Evolutionary conservation across 2,888 invertebrate genomes (phyloP), one percentile per base, ranked within the genome.

Genomic region (Phragmatobia fuliginosa): DNA sequence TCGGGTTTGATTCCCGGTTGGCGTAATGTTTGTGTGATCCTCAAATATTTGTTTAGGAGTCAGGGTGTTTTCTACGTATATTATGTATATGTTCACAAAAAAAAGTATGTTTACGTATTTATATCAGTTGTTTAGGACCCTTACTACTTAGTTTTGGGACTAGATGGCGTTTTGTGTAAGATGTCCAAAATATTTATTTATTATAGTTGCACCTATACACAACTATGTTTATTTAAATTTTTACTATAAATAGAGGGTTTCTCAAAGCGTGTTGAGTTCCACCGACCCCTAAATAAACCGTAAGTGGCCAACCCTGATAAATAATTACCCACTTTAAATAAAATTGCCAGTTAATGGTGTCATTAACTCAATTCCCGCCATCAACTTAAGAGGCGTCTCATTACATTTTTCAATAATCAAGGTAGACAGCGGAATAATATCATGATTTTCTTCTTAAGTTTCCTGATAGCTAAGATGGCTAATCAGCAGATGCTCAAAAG

Each of bases 281-380:
- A 16, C 41, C 32, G n/a, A n/a, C 36, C 21, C 59, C 58, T 59
- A 56, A 41, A 32, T 41, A 59, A 66, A 33, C 31, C 58, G 18
- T 38, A 38, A 67, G 67, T 38, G 33, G 52, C 61, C 33, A 45
- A 66, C 66, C 62, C 66, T 66, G 62, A 62, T 70, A 49, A 66
- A 62, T 70, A 70, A 70, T 70, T 70, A 66, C 21, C 66, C 62
- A 66, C 70, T 70, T 70, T 66, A 56, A 62, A 62, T 62, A 62
- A 66, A 70, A 70, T 70, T 70, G 66, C 56, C 70, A 70, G 70
- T 70, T 70, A 70, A 70, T 70, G 61, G 66, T 62, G 56, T 62
- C 66, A 70, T 70, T 70, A 70, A 66, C 56, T 66, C 66, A 66
- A 70, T 62, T 64, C 52, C 61, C 58, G 45, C 58, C 70, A 70